Base-by-base conservation (phyloP, 2,888 invertebrate genomes). In the Caenorhabditis becei region DNA sequence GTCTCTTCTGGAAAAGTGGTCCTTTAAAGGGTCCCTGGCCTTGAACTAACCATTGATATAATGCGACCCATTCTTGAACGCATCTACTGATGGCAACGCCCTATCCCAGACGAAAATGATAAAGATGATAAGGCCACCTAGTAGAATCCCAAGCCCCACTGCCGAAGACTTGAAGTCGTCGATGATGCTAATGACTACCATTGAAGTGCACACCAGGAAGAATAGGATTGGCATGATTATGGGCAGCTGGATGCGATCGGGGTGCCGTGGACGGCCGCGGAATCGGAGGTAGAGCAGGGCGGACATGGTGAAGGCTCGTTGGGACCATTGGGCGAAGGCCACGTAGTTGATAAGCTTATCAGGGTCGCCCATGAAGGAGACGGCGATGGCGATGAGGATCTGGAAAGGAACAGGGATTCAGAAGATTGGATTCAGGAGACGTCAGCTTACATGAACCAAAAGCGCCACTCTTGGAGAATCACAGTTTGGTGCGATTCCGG, bases 241-340 rank as follows among this genome's bases (percentile, higher is more conserved):
- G 0, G 89, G 88, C 32, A 86, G 86, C 51, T 66, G 70, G 53
- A 89, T 87, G 37, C 86, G 81, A 16, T 90, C 89, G 5, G 89
- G 86, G 72, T 86, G 86, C 20, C 82, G 82, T 47, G 81, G 81
- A 7, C 70, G 70, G 5, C 79, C 66, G 24, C 83, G 54, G 70
- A 88, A 79, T 28, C 89, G 66, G 32, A 90, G 87, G 65, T 82
- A 90, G 26, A 90, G 62, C n/a, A 90, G 78, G 18, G 88, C 88
- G n/a, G 84, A 56, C 86, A 90, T 90, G 24, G 90, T 90, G 66
- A 88, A 82, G 2, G 86, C 86, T 20, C 90, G 75, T 59, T 91
- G 89, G n/a, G 87, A 85, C 90, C 90, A 90, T 63, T 88, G 88
- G 2, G 88, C 86, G 58, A 90, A 89, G 8, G 87, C 87, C 8